phyloP scores from a whole-genome alignment of 2,888 invertebrate genomes.

The Plagodis dolabraria region DNA sequence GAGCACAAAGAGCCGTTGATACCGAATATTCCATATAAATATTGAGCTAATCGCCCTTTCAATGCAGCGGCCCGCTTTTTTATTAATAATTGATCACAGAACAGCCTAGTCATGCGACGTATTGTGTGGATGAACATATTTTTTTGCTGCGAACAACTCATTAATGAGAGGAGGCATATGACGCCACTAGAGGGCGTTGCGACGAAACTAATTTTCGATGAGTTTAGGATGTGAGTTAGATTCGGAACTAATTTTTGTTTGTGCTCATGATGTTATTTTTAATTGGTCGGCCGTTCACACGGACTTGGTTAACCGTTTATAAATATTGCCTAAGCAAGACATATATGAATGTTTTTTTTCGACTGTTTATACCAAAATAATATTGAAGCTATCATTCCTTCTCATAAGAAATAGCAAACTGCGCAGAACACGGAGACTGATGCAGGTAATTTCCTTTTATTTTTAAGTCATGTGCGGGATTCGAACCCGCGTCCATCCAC shows the following conservation, averaged over 20 bases:
- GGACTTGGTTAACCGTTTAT: not conserved
- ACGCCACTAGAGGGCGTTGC: constrained; percentile 60
- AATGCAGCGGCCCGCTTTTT: constrained; percentile 84
- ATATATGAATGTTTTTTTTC: too few relatives aligned
- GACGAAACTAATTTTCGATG: constrained; percentile 71
- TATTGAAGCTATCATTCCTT: too few relatives aligned
- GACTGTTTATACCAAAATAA: too few relatives aligned
- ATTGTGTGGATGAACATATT: constrained; percentile 78
- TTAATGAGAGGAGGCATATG: constrained; percentile 73
- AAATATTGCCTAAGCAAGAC: too few relatives aligned
- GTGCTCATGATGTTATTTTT: constrained; percentile 42
- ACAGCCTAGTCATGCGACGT: constrained; percentile 81
- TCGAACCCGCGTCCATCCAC: too few relatives aligned
- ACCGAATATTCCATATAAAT: constrained; percentile 85
- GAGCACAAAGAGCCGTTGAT: constrained; percentile 83
- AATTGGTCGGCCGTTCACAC: constrained; percentile 10
- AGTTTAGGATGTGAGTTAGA: constrained; percentile 62
- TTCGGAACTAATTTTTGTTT: constrained; percentile 76
- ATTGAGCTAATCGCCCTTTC: constrained; percentile 86
- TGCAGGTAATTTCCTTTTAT: too few relatives aligned
- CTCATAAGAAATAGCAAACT: too few relatives aligned
- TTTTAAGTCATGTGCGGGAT: too few relatives aligned
- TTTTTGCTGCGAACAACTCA: constrained; percentile 77
- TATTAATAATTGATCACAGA: constrained; percentile 84
- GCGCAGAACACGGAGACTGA: too few relatives aligned